phyloP scores from a whole-genome alignment of 2,797 vertebrate genomes.

The Coregonus sp. region DNA sequence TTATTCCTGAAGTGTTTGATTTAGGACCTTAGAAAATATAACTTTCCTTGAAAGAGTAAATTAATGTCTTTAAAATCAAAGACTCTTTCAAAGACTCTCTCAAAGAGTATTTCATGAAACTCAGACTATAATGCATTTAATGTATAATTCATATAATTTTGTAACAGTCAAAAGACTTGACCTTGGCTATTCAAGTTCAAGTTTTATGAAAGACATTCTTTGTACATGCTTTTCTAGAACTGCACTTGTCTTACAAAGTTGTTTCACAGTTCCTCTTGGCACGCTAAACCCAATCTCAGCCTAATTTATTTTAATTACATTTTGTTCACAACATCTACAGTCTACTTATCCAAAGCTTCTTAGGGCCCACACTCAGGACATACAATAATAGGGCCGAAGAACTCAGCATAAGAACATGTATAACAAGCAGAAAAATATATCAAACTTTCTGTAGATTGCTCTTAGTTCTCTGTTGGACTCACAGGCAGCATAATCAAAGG shows the following conservation, averaged over 20 bases:
- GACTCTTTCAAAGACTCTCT: too few species aligned
- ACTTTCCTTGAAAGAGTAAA: too few species aligned
- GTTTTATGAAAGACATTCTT: not conserved
- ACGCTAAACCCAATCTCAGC: not conserved
- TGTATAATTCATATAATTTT: not conserved
- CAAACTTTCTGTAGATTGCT: not conserved
- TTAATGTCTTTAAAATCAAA: too few species aligned
- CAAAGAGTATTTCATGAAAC: too few species aligned
- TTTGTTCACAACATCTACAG: not conserved
- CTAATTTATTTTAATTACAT: constrained; percentile 25
- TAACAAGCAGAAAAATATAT: not conserved
- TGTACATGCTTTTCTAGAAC: not conserved
- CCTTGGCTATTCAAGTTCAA: not conserved
- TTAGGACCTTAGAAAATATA: too few species aligned
- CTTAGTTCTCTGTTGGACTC: not conserved
- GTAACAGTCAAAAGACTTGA: not conserved
- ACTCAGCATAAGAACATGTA: not conserved
- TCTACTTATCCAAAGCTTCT: constrained; percentile 45
- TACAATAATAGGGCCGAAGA: constrained; percentile 12
- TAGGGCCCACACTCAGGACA: constrained; percentile 30
- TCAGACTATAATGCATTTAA: not conserved
- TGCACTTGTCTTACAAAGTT: not conserved
- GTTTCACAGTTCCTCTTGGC: not conserved
- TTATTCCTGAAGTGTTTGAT: too few species aligned
- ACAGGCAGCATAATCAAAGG: constrained; percentile 4